Base-by-base conservation (phyloP, 2,888 invertebrate species). In the Monopis laevigella region DNA sequence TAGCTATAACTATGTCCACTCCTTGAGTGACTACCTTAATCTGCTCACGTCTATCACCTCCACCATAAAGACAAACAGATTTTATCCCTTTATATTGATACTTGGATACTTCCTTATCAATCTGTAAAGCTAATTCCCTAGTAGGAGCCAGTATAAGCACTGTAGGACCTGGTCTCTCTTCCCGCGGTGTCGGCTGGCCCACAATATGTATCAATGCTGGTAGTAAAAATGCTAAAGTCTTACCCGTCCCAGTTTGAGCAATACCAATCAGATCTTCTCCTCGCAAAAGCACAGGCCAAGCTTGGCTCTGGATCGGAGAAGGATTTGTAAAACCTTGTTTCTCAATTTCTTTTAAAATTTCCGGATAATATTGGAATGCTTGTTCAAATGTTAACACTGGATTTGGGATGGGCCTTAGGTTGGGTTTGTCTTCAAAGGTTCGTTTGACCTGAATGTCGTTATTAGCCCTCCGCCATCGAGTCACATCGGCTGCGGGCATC, bases 221-320 rank as follows among this genome's bases (percentile, higher is more conserved):
- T 41, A 98, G 64, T 1, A 97, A 73, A 59, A 96, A 98, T 0
- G 96, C 98, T 43, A 98, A 77, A 0, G 98, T 98, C 77, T 98
- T 98, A 0, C 96, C 95, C 12, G 93, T 93, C 42, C 94, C 94
- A 4, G 95, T 95, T 73, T 96, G 97, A 1, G 98, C 98, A 49
- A 98, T 97, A 6, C 98, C 98, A 62, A 98, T 97, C 62, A 98
- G 71, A 70, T 98, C 98, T 58, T 90, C 87, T 0, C 98, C 98
- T 55, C 88, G 86, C 29, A 98, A 70, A 0, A 98, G 80, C 45
- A 98, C 85, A 1, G 98, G 98, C 98, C 98, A 98, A 0, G 94
- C 91, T 72, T 97, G 96, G 45, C 88, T 82, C 68, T 98, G 95
- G 54, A 98, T 96, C 0, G 97, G 97, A 1, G 94, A 91, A 0